Conservation (phyloP, 2,113 vertebrate genomes). For the Engraulis encrasicolus region DNA sequence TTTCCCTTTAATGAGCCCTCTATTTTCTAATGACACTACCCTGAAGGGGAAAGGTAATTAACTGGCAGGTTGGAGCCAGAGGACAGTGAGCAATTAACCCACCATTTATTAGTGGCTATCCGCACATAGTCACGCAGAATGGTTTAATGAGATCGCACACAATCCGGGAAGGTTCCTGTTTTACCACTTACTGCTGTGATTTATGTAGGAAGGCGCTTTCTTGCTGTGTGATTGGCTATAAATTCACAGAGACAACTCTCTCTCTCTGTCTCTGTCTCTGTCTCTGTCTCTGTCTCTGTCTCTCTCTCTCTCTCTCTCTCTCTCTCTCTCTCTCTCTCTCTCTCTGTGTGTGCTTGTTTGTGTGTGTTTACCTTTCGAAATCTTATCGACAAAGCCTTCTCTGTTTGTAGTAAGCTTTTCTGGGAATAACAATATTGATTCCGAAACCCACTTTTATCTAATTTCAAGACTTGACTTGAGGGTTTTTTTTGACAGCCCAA, state of each 20-base stretch:
- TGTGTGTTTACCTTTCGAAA: conserved; percentile 20
- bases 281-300: neutral
- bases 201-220: neutral
- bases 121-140: conserved; percentile 54
- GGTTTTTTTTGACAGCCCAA: neutral
- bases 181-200: neutral
- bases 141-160: conserved; percentile 6
- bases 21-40: conserved; percentile 67
- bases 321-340: neutral
- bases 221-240: neutral
- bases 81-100: conserved; percentile 67
- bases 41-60: conserved; percentile 72
- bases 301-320: neutral
- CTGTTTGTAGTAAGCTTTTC: conserved; percentile 20
- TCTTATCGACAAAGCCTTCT: conserved; percentile 18
- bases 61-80: conserved; percentile 70
- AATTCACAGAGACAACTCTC: conserved; percentile 21
- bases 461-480: conserved; percentile 16
- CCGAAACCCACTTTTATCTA: conserved; percentile 10
- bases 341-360: too few species aligned
- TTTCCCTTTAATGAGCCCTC: conserved; percentile 72
- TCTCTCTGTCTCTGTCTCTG: neutral
- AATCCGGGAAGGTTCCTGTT: neutral
- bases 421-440: conserved; percentile 31
- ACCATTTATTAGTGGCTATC: conserved; percentile 57